Conservation (phyloP, 2,888 invertebrate species). For the Blastobasis adustella region DNA sequence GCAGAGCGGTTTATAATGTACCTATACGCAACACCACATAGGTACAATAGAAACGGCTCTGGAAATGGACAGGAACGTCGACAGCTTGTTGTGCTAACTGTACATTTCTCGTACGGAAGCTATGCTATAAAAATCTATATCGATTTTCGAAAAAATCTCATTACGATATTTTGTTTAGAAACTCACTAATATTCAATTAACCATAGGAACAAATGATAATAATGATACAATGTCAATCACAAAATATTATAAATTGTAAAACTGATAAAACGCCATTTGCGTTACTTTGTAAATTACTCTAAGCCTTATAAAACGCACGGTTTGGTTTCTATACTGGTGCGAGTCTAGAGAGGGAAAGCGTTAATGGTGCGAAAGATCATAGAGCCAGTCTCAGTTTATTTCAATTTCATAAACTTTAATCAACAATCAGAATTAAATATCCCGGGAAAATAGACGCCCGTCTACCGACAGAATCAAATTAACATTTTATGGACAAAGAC, state of each 20-base stretch:
- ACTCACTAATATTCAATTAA: conserved; percentile 56
- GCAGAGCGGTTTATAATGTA: conserved; percentile 30
- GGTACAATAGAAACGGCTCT: conserved; percentile 29
- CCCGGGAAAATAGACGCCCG: neutral
- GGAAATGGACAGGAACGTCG: conserved; percentile 42
- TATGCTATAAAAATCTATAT: conserved; percentile 53
- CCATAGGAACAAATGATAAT: conserved; percentile 71
- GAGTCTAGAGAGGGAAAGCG: conserved; percentile 58
- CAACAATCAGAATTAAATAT: neutral
- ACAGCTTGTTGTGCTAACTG: conserved; percentile 37
- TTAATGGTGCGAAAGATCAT: conserved; percentile 42
- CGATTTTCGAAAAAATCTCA: conserved; percentile 71
- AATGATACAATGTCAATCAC: conserved; percentile 57
- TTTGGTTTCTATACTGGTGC: conserved; percentile 68
- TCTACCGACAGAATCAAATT: neutral
- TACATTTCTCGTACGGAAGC: conserved; percentile 45
- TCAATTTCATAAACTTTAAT: too few species aligned
- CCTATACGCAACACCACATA: conserved; percentile 19
- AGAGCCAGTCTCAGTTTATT: conserved; percentile 25
- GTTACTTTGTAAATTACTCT: conserved; percentile 54
- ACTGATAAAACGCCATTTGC: conserved; percentile 62
- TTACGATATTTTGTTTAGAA: conserved; percentile 56
- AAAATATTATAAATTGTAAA: conserved; percentile 59
- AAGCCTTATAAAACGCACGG: conserved; percentile 64
- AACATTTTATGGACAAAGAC: neutral